Percentiles rank a stretch among this genome's conserved stretches.
These are phyloP conservation scores for Lasioglossum vierecki DNA, from an alignment of 2,888 invertebrate species.

Conservation along the genomic window DNA sequence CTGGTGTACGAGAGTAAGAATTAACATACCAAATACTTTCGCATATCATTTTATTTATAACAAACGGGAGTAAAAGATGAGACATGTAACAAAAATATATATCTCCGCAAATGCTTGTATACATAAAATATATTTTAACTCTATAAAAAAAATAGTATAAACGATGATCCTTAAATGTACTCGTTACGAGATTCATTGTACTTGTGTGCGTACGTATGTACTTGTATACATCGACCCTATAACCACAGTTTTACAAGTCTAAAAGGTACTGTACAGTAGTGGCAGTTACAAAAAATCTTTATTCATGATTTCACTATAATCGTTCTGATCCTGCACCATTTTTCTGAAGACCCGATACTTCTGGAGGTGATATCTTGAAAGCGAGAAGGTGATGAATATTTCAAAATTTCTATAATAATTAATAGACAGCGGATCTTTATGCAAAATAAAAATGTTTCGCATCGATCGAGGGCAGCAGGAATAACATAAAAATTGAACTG, in stretches of 20 bases:
- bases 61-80: constrained; percentile 36
- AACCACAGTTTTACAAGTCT: background rate
- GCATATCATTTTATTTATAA: constrained; percentile 40
- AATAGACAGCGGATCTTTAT: no score
- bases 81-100: constrained; percentile 54
- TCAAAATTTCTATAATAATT: background rate
- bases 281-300: constrained; percentile 55
- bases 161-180: background rate
- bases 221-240: background rate
- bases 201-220: background rate
- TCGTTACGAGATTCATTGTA: constrained; percentile 33
- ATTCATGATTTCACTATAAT: constrained; percentile 89
- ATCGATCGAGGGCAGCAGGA: no score
- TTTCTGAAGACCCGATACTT: constrained; percentile 93
- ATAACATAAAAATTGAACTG: no score
- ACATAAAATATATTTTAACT: constrained; percentile 26
- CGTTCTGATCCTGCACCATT: constrained; percentile 92
- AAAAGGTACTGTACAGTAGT: background rate
- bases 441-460: no score
- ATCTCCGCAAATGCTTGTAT: constrained; percentile 19
- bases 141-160: constrained; percentile 29
- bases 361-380: constrained; percentile 89
- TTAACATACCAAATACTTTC: constrained; percentile 20
- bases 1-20: background rate
- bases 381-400: background rate